Percentiles rank a stretch among this genome's conserved stretches.
These are phyloP conservation scores for Rhabditoides inermis DNA, from an alignment of 2,888 invertebrate species.

Conservation along the genomic window DNA sequence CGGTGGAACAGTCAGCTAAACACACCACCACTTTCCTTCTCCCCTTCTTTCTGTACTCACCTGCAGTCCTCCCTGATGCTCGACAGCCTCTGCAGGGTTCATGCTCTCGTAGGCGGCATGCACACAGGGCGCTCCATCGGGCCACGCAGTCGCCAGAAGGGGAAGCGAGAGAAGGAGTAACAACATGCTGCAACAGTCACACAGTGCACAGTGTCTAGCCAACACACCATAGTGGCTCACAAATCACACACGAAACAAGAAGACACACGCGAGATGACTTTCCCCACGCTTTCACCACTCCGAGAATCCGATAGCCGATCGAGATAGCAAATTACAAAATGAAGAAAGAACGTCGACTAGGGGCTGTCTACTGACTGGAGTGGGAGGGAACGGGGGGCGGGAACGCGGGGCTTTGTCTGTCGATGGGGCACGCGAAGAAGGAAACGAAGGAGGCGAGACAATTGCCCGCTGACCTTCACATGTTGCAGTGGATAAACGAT, in stretches of 20 bases:
- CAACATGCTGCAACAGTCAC: not conserved
- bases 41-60: conserved; percentile 4
- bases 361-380: not conserved
- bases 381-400: not conserved
- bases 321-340: too few species aligned
- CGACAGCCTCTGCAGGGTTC: conserved; percentile 51
- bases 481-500: not conserved
- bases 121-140: conserved; percentile 49
- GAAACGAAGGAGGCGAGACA: not conserved
- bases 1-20: conserved; percentile 37
- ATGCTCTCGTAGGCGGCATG: conserved; percentile 45
- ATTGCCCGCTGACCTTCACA: not conserved
- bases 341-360: too few species aligned
- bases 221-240: too few species aligned
- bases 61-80: conserved; percentile 49
- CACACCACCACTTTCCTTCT: not conserved
- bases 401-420: conserved; percentile 1
- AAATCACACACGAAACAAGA: too few species aligned
- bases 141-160: conserved; percentile 33
- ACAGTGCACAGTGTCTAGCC: too few species aligned
- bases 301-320: too few species aligned
- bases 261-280: too few species aligned
- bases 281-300: too few species aligned
- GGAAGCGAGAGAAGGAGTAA: not conserved
- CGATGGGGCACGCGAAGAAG: not conserved